Evolutionary conservation across 1,140 invertebrate genomes (phyloP), one percentile per base, ranked within the genome.

Genomic region (Brachionus sp.): DNA sequence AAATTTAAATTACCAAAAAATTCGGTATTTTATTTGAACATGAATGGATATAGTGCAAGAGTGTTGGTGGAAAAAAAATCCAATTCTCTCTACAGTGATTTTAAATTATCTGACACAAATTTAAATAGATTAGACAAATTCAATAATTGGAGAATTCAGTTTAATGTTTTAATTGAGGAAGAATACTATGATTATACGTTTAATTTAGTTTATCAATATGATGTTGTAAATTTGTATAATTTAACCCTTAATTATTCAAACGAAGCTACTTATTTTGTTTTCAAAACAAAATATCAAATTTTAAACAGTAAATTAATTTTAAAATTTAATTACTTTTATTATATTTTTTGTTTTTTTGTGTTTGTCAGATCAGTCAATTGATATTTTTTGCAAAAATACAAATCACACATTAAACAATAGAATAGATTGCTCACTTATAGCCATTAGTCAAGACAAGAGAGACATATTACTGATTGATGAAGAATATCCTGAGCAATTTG

Each of bases 181-280:
- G 66, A 70, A 10, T 70, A 16, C 39, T 70, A 39, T 70, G 66
- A 70, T 70, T 70, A 70, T 39, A 42, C 33, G n/a, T 37, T 70
- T 39, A 23, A 70, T 70, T 10, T 70, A 37, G 39, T 29, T 25
- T 23, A 66, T 29, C 62, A 66, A 35, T 66, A 70, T 39, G 12
- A 37, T 16, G 1, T 37, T 25, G 7, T 70, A n/a, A 37, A 39
- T 37, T 9, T 13, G 35, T 70, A 70, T 39, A 70, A 70, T 12
- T 9, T 66, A 39, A 16, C n/a, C 13, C n/a, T 37, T 35, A 37
- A 70, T 33, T 37, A 39, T 70, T 70, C 35, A 37, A 37, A 37
- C 16, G 9, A n/a, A 13, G n/a, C n/a, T 16, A n/a, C 13, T 5
- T 39, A 16, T 39, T 39, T 25, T 33, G n/a, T n/a, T 5, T 66